These are phyloP conservation scores for Coenonympha glycerion DNA, from an alignment of 2,888 invertebrate species.

Conservation along the genomic window DNA sequence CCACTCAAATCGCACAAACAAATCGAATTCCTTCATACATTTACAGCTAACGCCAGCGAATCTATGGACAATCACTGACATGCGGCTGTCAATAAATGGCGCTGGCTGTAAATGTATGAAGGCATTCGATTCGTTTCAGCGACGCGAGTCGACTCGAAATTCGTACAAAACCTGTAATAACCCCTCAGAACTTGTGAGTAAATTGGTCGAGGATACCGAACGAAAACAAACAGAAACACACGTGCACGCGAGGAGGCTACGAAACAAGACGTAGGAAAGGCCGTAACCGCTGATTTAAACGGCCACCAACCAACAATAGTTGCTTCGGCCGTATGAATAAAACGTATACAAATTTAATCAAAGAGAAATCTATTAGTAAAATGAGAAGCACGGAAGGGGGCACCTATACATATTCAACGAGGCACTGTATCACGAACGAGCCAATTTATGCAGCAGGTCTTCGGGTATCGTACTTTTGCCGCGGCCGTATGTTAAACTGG, in stretches of 20 bases:
- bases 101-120: too few species aligned
- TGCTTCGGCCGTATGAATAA: constrained; percentile 67
- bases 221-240: constrained; percentile 31
- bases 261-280: constrained; percentile 41
- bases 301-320: constrained; percentile 63
- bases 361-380: constrained; percentile 77
- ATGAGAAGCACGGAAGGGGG: constrained; percentile 76
- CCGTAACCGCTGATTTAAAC: constrained; percentile 57
- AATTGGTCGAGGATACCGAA: constrained; percentile 16
- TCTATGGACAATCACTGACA: too few species aligned
- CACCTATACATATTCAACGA: constrained; percentile 76
- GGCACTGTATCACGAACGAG: constrained; percentile 74
- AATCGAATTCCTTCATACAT: too few species aligned
- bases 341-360: constrained; percentile 76
- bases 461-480: constrained; percentile 71
- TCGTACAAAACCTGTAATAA: too few species aligned
- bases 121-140: too few species aligned
- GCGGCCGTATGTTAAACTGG: constrained; percentile 71
- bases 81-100: too few species aligned
- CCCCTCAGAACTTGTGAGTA: neutral
- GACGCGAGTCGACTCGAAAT: too few species aligned
- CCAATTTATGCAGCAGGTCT: constrained; percentile 72
- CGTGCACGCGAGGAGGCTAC: constrained; percentile 24
- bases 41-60: too few species aligned
- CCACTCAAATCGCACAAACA: too few species aligned